These are phyloP conservation scores for Probaryconus sp. DNA, from an alignment of 1,140 invertebrate species.

Conservation along the genomic window DNA sequence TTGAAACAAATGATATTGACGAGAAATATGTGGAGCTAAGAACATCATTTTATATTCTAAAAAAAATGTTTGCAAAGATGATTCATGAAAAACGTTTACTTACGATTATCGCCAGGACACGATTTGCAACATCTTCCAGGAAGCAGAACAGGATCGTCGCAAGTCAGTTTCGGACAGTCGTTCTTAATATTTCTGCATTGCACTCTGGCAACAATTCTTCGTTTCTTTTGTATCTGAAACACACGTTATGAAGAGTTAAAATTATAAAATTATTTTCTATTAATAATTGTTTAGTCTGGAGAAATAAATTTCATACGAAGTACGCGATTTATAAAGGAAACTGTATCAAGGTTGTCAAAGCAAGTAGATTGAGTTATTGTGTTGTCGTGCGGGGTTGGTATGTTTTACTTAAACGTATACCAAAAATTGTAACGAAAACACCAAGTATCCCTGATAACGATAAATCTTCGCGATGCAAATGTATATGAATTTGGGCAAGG, in stretches of 20 bases:
- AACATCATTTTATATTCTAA: too few species aligned
- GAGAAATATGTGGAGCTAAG: too few species aligned
- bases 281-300: too few species aligned
- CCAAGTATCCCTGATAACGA: conserved; percentile 16
- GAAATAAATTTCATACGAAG: too few species aligned
- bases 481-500: conserved; percentile 13
- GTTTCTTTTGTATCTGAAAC: conserved; percentile 90
- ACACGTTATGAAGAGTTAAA: conserved; percentile 56
- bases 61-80: too few species aligned
- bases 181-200: conserved; percentile 93
- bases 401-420: conserved; percentile 6
- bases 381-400: conserved; percentile 9
- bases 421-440: conserved; percentile 5
- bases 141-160: conserved; percentile 89
- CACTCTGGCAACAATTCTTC: conserved; percentile 89
- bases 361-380: conserved; percentile 14
- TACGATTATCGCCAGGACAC: conserved; percentile 80
- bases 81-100: too few species aligned
- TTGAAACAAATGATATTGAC: too few species aligned
- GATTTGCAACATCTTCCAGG: conserved; percentile 93
- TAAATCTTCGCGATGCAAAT: conserved; percentile 22
- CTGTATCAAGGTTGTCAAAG: conserved; percentile 36
- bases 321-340: conserved; percentile 12
- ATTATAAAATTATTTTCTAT: conserved; percentile 22
- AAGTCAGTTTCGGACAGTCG: conserved; percentile 91